phyloP scores from a whole-genome alignment of 2,797 vertebrate genomes.

The Gymnothorax reevesii region DNA sequence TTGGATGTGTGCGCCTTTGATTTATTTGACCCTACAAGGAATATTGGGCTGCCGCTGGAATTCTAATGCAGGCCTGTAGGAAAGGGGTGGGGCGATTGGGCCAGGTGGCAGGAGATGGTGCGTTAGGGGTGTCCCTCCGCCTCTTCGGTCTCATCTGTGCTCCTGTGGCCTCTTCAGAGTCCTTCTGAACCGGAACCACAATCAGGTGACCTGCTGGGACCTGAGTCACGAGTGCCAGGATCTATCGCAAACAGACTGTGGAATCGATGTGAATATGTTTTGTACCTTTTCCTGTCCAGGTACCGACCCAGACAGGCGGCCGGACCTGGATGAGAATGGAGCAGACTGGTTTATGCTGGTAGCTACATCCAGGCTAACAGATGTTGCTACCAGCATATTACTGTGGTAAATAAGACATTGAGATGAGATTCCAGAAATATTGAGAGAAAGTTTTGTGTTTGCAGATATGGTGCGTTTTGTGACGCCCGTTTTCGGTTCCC shows the following conservation, averaged over 20 bases:
- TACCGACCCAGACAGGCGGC: background rate
- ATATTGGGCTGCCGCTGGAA: constrained; percentile 63
- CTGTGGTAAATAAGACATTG: too few relatives aligned
- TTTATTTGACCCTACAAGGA: constrained; percentile 74
- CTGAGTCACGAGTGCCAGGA: constrained; percentile 36
- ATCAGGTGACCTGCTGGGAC: background rate
- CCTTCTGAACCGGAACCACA: background rate
- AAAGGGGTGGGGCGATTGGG: constrained; percentile 50
- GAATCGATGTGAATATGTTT: constrained; percentile 8
- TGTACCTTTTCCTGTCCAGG: background rate
- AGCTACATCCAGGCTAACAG: too few relatives aligned
- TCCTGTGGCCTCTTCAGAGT: constrained; percentile 27
- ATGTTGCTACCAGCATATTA: too few relatives aligned
- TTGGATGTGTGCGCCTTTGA: constrained; percentile 76
- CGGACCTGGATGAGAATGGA: background rate
- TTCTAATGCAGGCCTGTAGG: constrained; percentile 63
- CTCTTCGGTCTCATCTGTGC: constrained; percentile 32
- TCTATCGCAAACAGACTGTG: background rate
- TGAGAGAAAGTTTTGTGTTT: too few relatives aligned
- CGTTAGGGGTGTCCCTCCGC: constrained; percentile 34
- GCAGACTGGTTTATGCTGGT: background rate
- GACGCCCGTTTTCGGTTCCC: background rate
- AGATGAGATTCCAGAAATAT: too few relatives aligned
- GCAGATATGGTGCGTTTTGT: background rate
- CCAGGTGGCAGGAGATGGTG: constrained; percentile 58